These are phyloP conservation scores for Cheilosia impressa DNA, from an alignment of 2,888 invertebrate genomes.

Conservation along the genomic window DNA sequence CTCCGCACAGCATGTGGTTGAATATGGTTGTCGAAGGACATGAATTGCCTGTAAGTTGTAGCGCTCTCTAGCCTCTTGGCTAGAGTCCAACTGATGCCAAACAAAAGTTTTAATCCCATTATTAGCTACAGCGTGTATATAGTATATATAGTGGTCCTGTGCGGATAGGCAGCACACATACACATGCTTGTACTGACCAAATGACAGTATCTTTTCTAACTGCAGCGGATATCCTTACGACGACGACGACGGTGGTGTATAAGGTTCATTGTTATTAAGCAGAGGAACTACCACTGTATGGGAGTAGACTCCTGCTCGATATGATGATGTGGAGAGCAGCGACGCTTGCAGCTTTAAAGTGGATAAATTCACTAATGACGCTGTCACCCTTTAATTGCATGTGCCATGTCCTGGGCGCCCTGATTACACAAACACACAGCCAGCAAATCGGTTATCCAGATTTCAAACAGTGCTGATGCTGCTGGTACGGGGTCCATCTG, in stretches of 20 bases:
- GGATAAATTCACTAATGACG: slow-evolving; percentile 70
- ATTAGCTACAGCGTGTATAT: slow-evolving; percentile 44
- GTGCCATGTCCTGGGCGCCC: slow-evolving; percentile 11
- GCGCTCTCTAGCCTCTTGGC: slow-evolving; percentile 58
- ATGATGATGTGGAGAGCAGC: slow-evolving; percentile 12
- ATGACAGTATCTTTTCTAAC: slow-evolving; percentile 37
- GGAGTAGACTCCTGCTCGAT: slow-evolving; percentile 24
- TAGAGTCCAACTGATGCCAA: slow-evolving; percentile 63
- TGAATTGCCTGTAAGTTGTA: slow-evolving; percentile 70
- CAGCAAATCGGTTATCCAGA: background rate
- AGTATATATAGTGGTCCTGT: slow-evolving; percentile 4
- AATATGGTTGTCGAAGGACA: slow-evolving; percentile 58
- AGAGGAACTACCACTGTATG: background rate
- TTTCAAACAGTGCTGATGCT: too few species aligned
- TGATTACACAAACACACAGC: slow-evolving; percentile 26
- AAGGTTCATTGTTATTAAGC: slow-evolving; percentile 21
- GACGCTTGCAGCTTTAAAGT: slow-evolving; percentile 49
- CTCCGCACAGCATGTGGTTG: slow-evolving; percentile 30
- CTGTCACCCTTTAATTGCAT: slow-evolving; percentile 55
- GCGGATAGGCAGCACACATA: background rate
- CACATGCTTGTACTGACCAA: background rate
- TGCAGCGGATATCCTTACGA: slow-evolving; percentile 45
- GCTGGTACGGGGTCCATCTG: slow-evolving; percentile 11
- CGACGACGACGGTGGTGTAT: background rate
- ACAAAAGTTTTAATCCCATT: slow-evolving; percentile 73